Conservation (phyloP, 2,888 invertebrate genomes). For the Xanthia togata region DNA sequence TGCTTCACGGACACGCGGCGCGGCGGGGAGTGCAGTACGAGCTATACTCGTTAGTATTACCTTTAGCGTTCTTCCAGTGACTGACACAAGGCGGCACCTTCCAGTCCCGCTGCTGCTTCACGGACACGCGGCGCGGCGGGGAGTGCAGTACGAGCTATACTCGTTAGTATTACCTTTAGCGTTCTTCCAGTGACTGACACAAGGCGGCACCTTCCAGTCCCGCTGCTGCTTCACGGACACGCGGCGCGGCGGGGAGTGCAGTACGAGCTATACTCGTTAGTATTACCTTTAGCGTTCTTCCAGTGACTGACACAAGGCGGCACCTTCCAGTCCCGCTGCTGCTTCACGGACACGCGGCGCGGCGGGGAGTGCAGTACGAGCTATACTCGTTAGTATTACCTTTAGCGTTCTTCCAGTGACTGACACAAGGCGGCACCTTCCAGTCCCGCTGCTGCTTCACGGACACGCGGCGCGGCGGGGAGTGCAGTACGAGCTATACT, state of each 20-base stretch:
- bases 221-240: slow-evolving; percentile 99
- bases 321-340: too few species aligned
- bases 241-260: slow-evolving; percentile 94
- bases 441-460: too few species aligned
- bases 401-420: too few species aligned
- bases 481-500: too few species aligned
- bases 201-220: slow-evolving; percentile 99
- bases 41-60: slow-evolving; percentile 84
- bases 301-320: too few species aligned
- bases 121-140: slow-evolving; percentile 98
- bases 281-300: too few species aligned
- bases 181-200: slow-evolving; percentile 99
- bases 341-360: too few species aligned
- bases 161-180: slow-evolving; percentile 92
- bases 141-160: slow-evolving; percentile 97
- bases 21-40: slow-evolving; percentile 99
- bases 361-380: too few species aligned
- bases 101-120: slow-evolving; percentile 99
- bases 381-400: too few species aligned
- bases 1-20: slow-evolving; percentile 99
- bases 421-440: too few species aligned
- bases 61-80: slow-evolving; percentile 99
- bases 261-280: too few species aligned
- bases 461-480: too few species aligned
- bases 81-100: slow-evolving; percentile 99